Conservation (phyloP, 2,888 invertebrate species). For the Epistrophella euchroma region DNA sequence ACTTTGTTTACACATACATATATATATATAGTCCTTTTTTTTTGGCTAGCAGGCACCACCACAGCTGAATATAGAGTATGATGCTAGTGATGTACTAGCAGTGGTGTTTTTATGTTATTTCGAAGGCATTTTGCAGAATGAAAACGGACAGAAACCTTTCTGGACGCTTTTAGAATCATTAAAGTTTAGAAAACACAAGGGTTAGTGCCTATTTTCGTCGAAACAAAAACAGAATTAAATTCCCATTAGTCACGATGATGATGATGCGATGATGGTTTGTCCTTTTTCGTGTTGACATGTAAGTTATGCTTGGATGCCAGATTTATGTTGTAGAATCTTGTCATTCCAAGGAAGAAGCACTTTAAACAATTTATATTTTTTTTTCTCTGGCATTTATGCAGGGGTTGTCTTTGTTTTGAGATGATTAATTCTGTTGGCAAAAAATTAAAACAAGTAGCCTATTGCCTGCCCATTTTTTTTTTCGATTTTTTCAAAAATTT, state of each 20-base stretch:
- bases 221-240: constrained; percentile 43
- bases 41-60: constrained; percentile 13
- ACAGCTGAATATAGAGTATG: constrained; percentile 1
- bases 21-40: neutral
- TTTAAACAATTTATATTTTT: neutral
- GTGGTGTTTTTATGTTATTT: constrained; percentile 42
- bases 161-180: constrained; percentile 21
- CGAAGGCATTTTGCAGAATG: constrained; percentile 32
- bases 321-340: neutral
- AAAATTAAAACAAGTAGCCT: no score
- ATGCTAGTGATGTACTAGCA: neutral
- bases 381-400: neutral
- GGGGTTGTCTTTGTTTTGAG: neutral
- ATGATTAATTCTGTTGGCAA: neutral
- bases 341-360: neutral
- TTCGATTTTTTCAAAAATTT: no score
- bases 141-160: constrained; percentile 37
- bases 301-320: constrained; percentile 17
- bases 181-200: constrained; percentile 18
- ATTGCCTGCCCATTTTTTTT: no score
- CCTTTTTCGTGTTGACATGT: constrained; percentile 38
- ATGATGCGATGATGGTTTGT: constrained; percentile 8
- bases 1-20: neutral
- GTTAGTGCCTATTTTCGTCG: constrained; percentile 18
- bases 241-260: constrained; percentile 26